Conservation (phyloP, 2,888 invertebrate genomes). For the Lepidocyrtoides sp. region DNA sequence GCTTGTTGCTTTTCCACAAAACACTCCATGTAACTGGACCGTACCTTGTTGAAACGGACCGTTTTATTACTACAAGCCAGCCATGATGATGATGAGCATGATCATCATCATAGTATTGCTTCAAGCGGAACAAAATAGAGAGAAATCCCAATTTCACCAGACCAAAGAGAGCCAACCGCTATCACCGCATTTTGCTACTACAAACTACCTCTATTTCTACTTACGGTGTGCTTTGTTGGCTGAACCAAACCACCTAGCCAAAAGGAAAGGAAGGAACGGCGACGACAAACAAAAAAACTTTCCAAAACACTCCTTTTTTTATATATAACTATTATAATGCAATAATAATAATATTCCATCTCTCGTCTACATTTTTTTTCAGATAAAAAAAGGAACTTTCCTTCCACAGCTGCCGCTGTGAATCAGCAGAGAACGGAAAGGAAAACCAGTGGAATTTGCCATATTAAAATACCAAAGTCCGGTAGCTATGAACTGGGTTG, state of each 20-base stretch:
- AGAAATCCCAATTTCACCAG: conserved; percentile 12
- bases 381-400: conserved; percentile 1
- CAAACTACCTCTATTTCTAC: conserved; percentile 7
- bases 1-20: conserved; percentile 72
- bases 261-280: conserved; percentile 34
- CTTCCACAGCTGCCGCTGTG: conserved; percentile 29
- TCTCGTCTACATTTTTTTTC: conserved; percentile 28
- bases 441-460: conserved; percentile 84
- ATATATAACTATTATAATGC: conserved; percentile 43
- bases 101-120: conserved; percentile 56
- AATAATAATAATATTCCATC: conserved; percentile 44
- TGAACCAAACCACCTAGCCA: conserved; percentile 4
- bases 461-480: conserved; percentile 85
- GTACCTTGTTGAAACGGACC: conserved; percentile 55
- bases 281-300: conserved; percentile 64
- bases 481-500: conserved; percentile 29
- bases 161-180: conserved; percentile 1
- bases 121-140: conserved; percentile 69
- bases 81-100: not conserved
- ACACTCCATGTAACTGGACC: not conserved
- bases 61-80: conserved; percentile 21
- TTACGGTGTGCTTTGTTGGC: not conserved
- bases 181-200: not conserved
- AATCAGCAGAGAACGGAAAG: conserved; percentile 60
- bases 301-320: conserved; percentile 18